Conservation (phyloP, 2,797 vertebrate genomes). For the Glossophaga mutica region DNA sequence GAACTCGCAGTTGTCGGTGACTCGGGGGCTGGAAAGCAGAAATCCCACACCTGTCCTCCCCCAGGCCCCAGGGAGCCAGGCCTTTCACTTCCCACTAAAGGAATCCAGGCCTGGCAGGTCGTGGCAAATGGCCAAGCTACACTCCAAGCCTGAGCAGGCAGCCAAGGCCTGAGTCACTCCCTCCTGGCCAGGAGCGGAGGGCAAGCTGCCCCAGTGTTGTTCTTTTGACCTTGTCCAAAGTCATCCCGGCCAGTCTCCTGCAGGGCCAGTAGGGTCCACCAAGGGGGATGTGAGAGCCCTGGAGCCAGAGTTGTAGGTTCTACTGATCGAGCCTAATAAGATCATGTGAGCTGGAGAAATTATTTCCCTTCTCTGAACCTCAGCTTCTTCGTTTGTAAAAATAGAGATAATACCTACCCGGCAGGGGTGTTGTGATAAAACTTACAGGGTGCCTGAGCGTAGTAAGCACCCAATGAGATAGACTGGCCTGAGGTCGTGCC, state of each 20-base stretch:
- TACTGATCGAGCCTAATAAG: not conserved
- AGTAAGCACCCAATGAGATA: not conserved
- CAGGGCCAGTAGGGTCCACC: not conserved
- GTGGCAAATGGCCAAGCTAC: not conserved
- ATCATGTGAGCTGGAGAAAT: not conserved
- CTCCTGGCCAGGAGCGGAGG: slow-evolving; percentile 27
- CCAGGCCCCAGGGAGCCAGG: slow-evolving; percentile 48
- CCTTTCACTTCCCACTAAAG: not conserved
- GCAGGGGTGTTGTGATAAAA: not conserved
- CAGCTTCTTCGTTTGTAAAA: not conserved
- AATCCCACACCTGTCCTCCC: slow-evolving; percentile 37
- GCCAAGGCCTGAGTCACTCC: slow-evolving; percentile 69
- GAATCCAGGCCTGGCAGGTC: not conserved
- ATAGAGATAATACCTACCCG: not conserved
- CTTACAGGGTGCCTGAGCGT: not conserved
- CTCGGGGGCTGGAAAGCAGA: not conserved
- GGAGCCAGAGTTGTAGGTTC: not conserved
- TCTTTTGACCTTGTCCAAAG: slow-evolving; percentile 45
- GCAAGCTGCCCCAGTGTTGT: slow-evolving; percentile 11
- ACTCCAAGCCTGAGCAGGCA: not conserved
- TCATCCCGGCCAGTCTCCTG: slow-evolving; percentile 23
- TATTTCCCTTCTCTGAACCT: not conserved
- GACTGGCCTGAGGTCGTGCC: not conserved
- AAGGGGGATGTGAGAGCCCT: rapidly evolving
- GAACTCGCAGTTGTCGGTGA: not conserved